Evolutionary conservation across 2,888 invertebrate genomes (phyloP).

Genomic region (Pristionchus maxplancki): DNA sequence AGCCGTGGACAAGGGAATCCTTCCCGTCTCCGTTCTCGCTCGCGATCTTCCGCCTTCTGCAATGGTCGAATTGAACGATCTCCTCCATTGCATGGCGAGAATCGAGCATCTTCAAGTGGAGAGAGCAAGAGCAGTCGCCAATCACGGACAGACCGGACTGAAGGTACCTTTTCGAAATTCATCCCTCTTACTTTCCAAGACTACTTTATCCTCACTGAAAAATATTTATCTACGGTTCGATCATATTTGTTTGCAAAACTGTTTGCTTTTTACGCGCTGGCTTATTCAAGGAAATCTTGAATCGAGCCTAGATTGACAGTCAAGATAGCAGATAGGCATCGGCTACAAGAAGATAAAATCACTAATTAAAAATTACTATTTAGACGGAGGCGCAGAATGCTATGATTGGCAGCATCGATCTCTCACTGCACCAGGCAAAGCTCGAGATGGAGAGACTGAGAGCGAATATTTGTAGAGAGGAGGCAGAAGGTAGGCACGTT

Average conservation of each 20-base stretch:
- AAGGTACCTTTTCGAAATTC: conserved; percentile 24
- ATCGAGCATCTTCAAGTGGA: conserved; percentile 51
- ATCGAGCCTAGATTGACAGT: background rate
- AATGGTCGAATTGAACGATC: conserved; percentile 54
- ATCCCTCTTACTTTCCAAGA: no score
- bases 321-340: background rate
- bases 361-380: background rate
- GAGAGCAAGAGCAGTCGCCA: conserved; percentile 24
- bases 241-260: no score
- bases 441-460: conserved; percentile 15
- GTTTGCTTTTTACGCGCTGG: no score
- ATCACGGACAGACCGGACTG: background rate
- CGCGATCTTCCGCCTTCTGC: conserved; percentile 51
- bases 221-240: no score
- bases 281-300: background rate
- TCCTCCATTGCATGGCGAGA: conserved; percentile 55
- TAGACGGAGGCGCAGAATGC: background rate
- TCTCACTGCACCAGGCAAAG: conserved; percentile 4
- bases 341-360: background rate
- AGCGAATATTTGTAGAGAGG: conserved; percentile 21
- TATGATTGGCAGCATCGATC: conserved; percentile 19
- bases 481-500: background rate
- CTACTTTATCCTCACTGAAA: no score
- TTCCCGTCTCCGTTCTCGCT: conserved; percentile 10
- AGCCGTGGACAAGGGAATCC: conserved; percentile 46